A percentile compares a stretch with the other conserved stretches of the same genome.
These are phyloP conservation scores for Protophormia terraenovae DNA, from an alignment of 2,888 invertebrate genomes.

Conservation along the genomic window DNA sequence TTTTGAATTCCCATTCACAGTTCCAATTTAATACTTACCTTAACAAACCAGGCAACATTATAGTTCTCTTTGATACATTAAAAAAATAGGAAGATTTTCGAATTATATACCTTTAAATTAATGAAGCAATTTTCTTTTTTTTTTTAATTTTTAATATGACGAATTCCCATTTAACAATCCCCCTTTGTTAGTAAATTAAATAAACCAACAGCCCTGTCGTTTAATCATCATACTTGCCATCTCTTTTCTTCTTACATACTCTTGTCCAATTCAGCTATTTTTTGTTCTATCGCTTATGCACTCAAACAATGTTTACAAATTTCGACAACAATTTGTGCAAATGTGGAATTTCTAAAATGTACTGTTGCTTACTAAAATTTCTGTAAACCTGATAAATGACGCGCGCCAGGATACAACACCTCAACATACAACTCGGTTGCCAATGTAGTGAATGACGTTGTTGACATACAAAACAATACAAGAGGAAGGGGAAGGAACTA, in stretches of 20 bases:
- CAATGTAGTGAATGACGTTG: slow-evolving; percentile 19
- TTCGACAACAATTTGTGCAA: slow-evolving; percentile 48
- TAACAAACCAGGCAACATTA: too few relatives aligned
- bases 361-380: slow-evolving; percentile 69
- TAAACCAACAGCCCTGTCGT: neutral
- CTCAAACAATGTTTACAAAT: slow-evolving; percentile 52
- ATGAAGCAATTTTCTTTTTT: too few relatives aligned
- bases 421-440: slow-evolving; percentile 65
- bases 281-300: neutral
- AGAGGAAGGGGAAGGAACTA: neutral
- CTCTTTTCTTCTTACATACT: neutral
- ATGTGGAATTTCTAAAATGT: slow-evolving; percentile 69
- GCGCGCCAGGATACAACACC: slow-evolving; percentile 79
- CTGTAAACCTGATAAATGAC: slow-evolving; percentile 79
- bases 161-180: neutral
- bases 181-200: neutral
- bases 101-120: too few relatives aligned
- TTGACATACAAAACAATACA: neutral
- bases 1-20: too few relatives aligned
- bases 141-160: too few relatives aligned
- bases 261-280: neutral
- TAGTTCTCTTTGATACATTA: too few relatives aligned
- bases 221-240: accelerated
- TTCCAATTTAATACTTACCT: too few relatives aligned
- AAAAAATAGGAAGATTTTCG: too few relatives aligned